Base-by-base conservation (phyloP, 2,888 invertebrate species). In the Philopedon plagiatum region DNA sequence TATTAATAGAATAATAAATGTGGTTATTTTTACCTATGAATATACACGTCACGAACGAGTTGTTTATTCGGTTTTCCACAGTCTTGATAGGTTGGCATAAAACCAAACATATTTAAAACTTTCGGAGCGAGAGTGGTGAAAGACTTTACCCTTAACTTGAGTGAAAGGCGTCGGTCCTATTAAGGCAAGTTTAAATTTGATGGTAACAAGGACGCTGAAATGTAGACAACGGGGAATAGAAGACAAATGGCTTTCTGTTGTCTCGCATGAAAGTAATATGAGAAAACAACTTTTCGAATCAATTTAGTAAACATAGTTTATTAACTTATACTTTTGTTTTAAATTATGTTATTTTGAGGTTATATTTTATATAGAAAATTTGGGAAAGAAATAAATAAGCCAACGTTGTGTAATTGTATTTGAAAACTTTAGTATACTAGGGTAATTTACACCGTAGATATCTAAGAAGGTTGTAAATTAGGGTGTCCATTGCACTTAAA, bases 71-170 rank as follows among this genome's bases (percentile, higher is more conserved):
- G 5, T 44, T 19, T 44, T 44, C 15, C 44, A 44, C 8, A 44
- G 4, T 44, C 15, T 44, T 8, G 18, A 8, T 44, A 19, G 15
- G 1, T 44, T 19, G 19, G 7, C 44, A 8, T 44, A 19, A 44
- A 44, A 19, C 44, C 44, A 44, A 44, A 44, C 19, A 44, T 44
- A 15, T 44, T 44, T 44, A 44, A 44, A 44, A 44, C 44, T 44
- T 44, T 44, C 8, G 8, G 5, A 8, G 44, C 44, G 44, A 7
- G 15, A 44, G 15, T 44, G 8, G 19, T 44, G 8, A 44, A 44
- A 19, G 2, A 44, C 5, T 44, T 44, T 39, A 13, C 8, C 19
- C 19, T 4, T 44, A 44, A 44, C 19, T 44, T 44, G 44, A 44
- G 44, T 39, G 44, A 44, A 44, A 44, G 44, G 44, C 44, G 44